phyloP scores from a whole-genome alignment of 2,113 vertebrate species.

The Falco punctatus region DNA sequence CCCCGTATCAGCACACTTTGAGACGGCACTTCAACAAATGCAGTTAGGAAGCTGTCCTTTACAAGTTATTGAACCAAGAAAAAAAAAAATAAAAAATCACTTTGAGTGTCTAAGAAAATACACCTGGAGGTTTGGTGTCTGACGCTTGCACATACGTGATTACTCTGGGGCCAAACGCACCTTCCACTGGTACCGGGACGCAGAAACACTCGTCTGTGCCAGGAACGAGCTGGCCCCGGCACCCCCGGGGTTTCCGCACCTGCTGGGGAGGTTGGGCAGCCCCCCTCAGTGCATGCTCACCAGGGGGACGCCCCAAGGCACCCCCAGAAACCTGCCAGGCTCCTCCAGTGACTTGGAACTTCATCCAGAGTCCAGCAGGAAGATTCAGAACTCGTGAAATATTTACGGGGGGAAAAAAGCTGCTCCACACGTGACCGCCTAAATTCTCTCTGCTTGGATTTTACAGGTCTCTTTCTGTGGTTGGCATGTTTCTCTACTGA shows the following conservation, averaged over 20 bases:
- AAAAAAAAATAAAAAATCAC: background rate
- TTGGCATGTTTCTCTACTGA: background rate
- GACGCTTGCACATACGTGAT: background rate
- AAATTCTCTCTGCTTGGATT: background rate
- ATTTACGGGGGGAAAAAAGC: background rate
- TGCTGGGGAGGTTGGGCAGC: background rate
- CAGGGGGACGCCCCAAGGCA: fast-evolving
- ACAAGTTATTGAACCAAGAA: conserved; percentile 41
- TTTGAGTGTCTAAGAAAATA: background rate
- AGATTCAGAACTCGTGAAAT: background rate
- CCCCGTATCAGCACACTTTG: conserved; percentile 15
- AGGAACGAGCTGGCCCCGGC: background rate
- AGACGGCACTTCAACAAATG: conserved; percentile 53
- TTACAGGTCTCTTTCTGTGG: background rate
- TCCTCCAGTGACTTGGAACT: fast-evolving
- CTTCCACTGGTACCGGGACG: background rate
- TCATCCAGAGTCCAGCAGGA: fast-evolving
- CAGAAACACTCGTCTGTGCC: background rate
- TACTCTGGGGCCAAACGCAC: background rate
- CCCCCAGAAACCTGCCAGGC: background rate
- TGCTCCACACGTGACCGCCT: fast-evolving
- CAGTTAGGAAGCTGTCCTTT: conserved; percentile 47
- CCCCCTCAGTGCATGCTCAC: background rate
- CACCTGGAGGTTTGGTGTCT: background rate
- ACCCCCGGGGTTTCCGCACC: background rate